A percentile compares a stretch with the other conserved stretches of the same genome.
These are phyloP conservation scores for Matsumurasca onukii DNA, from an alignment of 1,140 invertebrate genomes.

Conservation along the genomic window DNA sequence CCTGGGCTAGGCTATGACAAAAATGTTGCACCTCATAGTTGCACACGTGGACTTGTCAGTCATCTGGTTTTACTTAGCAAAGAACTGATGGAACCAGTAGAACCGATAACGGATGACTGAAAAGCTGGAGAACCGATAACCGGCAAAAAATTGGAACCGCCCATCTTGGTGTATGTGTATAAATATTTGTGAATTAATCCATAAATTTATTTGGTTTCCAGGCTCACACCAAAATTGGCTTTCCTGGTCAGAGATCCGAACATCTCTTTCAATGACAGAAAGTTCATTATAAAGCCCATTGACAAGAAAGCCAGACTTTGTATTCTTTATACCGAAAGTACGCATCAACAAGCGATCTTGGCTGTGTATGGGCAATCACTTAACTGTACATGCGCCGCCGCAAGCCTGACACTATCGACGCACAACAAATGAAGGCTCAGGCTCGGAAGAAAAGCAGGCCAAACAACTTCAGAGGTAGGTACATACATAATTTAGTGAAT, in stretches of 20 bases:
- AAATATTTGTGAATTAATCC: too few species aligned
- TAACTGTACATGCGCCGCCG: constrained; percentile 95
- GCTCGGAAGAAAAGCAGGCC: constrained; percentile 89
- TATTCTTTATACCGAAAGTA: constrained; percentile 96
- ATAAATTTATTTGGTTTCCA: too few species aligned
- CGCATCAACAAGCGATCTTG: constrained; percentile 97
- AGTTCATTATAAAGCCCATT: constrained; percentile 99
- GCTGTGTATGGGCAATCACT: constrained; percentile 97
- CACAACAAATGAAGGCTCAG: constrained; percentile 98
- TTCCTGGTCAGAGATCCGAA: constrained; percentile 99
- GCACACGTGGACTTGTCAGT: too few species aligned
- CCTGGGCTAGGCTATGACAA: too few species aligned
- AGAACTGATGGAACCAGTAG: too few species aligned
- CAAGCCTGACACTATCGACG: constrained; percentile 98
- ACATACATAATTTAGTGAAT: too few species aligned
- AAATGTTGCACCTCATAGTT: too few species aligned
- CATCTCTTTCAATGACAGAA: constrained; percentile 99
- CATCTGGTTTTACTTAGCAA: too few species aligned
- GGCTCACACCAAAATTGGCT: constrained; percentile 94
- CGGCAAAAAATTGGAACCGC: too few species aligned
- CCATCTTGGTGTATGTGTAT: too few species aligned
- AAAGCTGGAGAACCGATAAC: too few species aligned
- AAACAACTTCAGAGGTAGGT: constrained; percentile 87
- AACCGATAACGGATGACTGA: too few species aligned
- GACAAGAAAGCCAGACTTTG: constrained; percentile 99